Conservation (phyloP, 2,888 invertebrate genomes). For the Belgica antarctica region DNA sequence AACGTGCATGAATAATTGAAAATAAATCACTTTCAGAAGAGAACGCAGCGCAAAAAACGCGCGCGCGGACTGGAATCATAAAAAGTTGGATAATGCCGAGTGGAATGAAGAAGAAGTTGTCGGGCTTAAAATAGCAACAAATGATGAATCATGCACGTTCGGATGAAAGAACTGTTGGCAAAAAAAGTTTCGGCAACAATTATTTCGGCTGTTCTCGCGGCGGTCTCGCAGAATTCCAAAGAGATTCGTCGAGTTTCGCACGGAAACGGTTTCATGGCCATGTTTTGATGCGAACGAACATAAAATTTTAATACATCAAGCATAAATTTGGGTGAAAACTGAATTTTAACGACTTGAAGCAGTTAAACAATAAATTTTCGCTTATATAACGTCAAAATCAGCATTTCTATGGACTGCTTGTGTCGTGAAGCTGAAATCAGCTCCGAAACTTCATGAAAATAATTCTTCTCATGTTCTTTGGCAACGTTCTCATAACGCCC, state of each 20-base stretch:
- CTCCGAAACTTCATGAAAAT: too few species aligned
- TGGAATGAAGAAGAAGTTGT: conserved; percentile 15
- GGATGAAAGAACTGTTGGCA: neutral
- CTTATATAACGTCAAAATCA: too few species aligned
- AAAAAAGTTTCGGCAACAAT: neutral
- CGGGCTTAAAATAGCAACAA: conserved; percentile 5
- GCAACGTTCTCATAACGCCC: too few species aligned
- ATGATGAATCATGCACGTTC: neutral
- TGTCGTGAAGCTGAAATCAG: too few species aligned
- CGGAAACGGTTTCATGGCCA: neutral
- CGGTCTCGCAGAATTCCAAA: neutral
- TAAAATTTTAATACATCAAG: too few species aligned
- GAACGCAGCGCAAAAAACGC: neutral
- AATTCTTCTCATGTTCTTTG: too few species aligned
- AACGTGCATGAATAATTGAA: conserved; percentile 12
- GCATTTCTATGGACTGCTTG: too few species aligned
- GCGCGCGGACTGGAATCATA: neutral
- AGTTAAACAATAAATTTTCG: too few species aligned
- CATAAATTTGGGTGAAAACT: too few species aligned
- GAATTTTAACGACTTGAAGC: too few species aligned
- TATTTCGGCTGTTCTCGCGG: neutral
- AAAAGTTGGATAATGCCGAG: neutral
- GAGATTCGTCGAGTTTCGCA: neutral
- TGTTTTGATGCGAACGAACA: too few species aligned
- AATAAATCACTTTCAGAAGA: neutral